phyloP scores from a whole-genome alignment of 2,113 vertebrate species.

The Azemiops feae region DNA sequence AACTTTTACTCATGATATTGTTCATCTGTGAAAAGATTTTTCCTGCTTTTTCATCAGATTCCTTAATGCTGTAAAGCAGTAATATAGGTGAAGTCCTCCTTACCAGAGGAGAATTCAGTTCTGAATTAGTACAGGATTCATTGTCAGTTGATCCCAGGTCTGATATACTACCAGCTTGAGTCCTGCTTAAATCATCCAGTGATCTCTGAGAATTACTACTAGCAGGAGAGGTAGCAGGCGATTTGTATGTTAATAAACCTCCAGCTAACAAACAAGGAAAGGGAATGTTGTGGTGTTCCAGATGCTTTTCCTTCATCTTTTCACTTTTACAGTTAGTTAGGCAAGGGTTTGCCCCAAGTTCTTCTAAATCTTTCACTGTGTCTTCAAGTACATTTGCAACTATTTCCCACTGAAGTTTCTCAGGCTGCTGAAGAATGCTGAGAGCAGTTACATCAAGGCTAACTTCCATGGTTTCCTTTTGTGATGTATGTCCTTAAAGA shows the following conservation, averaged over 20 bases:
- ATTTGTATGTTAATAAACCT: constrained; percentile 93
- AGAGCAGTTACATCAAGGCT: constrained; percentile 92
- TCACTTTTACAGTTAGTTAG: constrained; percentile 85
- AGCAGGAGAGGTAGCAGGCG: constrained; percentile 83
- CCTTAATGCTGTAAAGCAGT: constrained; percentile 96
- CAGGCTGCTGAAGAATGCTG: constrained; percentile 95
- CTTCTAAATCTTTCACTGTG: constrained; percentile 97
- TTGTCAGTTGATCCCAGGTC: constrained; percentile 96
- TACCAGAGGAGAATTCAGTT: constrained; percentile 85
- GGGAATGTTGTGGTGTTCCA: constrained; percentile 98
- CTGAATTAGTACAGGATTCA: constrained; percentile 87
- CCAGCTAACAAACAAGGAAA: constrained; percentile 96
- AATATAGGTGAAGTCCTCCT: constrained; percentile 94
- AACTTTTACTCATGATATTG: constrained; percentile 95
- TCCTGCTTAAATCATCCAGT: constrained; percentile 87
- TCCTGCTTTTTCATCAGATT: constrained; percentile 95
- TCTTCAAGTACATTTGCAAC: constrained; percentile 97
- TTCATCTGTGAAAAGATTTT: constrained; percentile 98
- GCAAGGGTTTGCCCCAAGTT: constrained; percentile 91
- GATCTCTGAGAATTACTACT: constrained; percentile 83
- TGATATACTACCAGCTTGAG: constrained; percentile 86
- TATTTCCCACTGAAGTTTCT: constrained; percentile 98
- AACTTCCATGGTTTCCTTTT: constrained; percentile 94
- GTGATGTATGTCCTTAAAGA: constrained; percentile 86
- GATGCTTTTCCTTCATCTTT: constrained; percentile 91